phyloP scores from a whole-genome alignment of 2,888 invertebrate genomes.

The Parnassius glacialis region DNA sequence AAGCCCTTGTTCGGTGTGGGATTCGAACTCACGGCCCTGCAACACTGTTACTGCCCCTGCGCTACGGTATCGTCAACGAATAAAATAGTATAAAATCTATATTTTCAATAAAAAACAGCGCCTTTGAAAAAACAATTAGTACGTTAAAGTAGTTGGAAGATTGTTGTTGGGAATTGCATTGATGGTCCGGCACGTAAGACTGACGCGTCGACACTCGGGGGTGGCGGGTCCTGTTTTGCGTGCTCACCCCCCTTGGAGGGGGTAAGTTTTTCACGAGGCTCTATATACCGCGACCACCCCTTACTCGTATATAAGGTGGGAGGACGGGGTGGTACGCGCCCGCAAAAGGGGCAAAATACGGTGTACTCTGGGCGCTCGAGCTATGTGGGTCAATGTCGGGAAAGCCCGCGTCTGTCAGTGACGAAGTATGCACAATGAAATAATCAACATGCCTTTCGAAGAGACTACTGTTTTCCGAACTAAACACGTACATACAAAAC shows the following conservation, averaged over 20 bases:
- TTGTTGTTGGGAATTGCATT: slow-evolving; percentile 36
- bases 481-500: slow-evolving; percentile 35
- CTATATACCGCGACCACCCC: slow-evolving; percentile 81
- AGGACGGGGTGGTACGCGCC: slow-evolving; percentile 78
- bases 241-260: slow-evolving; percentile 74
- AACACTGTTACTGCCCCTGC: no score
- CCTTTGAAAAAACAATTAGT: no score
- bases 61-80: no score
- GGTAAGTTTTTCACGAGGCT: slow-evolving; percentile 81
- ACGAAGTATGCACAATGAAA: slow-evolving; percentile 81
- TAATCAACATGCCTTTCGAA: slow-evolving; percentile 74
- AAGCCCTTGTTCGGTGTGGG: no score
- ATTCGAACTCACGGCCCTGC: no score
- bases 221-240: slow-evolving; percentile 79
- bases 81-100: no score
- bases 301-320: slow-evolving; percentile 79
- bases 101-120: no score
- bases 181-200: slow-evolving; percentile 62
- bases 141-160: slow-evolving; percentile 16
- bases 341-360: slow-evolving; percentile 82
- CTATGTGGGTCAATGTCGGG: slow-evolving; percentile 83
- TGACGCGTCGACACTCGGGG: slow-evolving; percentile 66
- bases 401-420: slow-evolving; percentile 81
- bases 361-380: slow-evolving; percentile 80
- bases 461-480: slow-evolving; percentile 64